Conservation (phyloP, 2,113 vertebrate species). For the Corydoras sp. region DNA sequence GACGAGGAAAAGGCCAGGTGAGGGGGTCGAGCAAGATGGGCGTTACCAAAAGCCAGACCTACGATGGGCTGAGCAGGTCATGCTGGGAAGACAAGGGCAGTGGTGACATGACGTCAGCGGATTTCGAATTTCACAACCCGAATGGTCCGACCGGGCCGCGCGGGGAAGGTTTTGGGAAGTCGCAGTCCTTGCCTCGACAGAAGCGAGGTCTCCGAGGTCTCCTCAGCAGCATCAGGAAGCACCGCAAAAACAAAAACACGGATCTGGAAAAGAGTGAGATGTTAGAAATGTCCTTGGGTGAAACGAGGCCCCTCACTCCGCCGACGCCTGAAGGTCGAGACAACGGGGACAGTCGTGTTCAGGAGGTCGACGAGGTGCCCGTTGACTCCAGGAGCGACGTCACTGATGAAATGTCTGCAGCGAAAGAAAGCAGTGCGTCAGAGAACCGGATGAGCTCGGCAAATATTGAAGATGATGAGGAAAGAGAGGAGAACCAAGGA, state of each 20-base stretch:
- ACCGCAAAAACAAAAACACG: slow-evolving; percentile 74
- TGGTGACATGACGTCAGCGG: slow-evolving; percentile 20
- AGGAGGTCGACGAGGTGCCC: too few relatives aligned
- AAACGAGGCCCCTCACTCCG: slow-evolving; percentile 54
- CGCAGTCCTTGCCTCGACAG: slow-evolving; percentile 68
- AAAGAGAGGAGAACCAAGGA: not conserved
- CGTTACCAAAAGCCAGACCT: slow-evolving; percentile 86
- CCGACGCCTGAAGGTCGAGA: slow-evolving; percentile 30
- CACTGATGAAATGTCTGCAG: too few relatives aligned
- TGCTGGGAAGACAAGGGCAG: slow-evolving; percentile 53
- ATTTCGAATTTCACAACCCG: too few relatives aligned
- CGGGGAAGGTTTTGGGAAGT: slow-evolving; percentile 61
- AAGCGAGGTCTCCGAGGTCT: slow-evolving; percentile 86
- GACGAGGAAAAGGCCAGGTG: slow-evolving; percentile 72
- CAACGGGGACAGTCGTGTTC: too few relatives aligned
- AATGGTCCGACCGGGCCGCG: slow-evolving; percentile 7
- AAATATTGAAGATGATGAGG: slow-evolving; percentile 9
- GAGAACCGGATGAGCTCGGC: too few relatives aligned
- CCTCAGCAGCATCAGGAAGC: slow-evolving; percentile 85
- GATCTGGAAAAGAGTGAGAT: slow-evolving; percentile 67
- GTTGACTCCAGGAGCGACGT: too few relatives aligned
- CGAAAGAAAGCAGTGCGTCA: too few relatives aligned
- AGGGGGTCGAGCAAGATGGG: slow-evolving; percentile 76
- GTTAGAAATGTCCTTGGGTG: slow-evolving; percentile 50
- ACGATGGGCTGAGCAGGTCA: slow-evolving; percentile 75